Base-by-base conservation (phyloP, 2,888 invertebrate species). In the Caenorhabditis plicata region DNA sequence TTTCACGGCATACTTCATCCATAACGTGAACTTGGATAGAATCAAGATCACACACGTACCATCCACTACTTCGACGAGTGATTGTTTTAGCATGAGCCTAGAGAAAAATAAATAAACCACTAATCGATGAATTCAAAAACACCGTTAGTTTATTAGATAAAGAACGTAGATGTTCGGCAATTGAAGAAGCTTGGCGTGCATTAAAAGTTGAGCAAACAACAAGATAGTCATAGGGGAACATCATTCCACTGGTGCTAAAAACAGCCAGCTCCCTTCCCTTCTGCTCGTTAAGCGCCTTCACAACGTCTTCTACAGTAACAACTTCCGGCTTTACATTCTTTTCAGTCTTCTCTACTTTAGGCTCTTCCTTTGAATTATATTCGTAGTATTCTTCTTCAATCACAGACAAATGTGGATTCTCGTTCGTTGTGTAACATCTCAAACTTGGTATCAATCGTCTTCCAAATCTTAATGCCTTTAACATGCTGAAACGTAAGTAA, bases 321-420 rank as follows among this genome's bases (percentile, higher is more conserved):
- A 19, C 4, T 35, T 4, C 3, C 41, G 36, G 11, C 50, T 50
- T 43, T 42, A 42, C 36, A 42, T 32, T 35, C 31, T 29, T 15
- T 25, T n/a, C 22, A 8, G 25, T 23, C n/a, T 25, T 38, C 31
- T 38, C 31, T 44, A 27, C 27, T 15, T 20, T 3, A 15, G 19
- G 15, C 15, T 26, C 39, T 11, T 15, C 27, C 4, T 40, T 44
- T 7, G 17, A 20, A 17, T 39, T 13, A 15, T 57, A 50, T 40
- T 58, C 57, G 19, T 44, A 58, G 26, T 58, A 58, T 22, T 58
- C 57, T 42, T 58, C 57, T 44, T 58, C 57, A 22, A 15, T 11
- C 15, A 40, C 40, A 13, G 27, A n/a, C n/a, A n/a, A n/a, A n/a
- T n/a, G n/a, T n/a, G n/a, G n/a, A n/a, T n/a, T n/a, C n/a, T n/a